These are phyloP conservation scores for Cerceris ruficornis DNA, from an alignment of 2,888 invertebrate species.

Conservation along the genomic window DNA sequence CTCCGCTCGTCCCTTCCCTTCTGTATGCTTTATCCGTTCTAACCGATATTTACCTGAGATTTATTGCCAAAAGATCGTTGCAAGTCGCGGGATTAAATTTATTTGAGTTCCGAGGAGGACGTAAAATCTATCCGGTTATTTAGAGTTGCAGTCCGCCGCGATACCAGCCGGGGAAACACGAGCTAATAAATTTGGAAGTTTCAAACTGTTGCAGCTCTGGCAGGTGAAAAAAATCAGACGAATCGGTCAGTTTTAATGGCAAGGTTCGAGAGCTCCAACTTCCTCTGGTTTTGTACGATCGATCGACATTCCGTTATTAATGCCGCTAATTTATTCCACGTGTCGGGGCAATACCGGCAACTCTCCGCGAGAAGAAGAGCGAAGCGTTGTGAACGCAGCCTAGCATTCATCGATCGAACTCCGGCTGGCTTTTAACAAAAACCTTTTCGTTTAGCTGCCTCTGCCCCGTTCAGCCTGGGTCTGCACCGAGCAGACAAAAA, in stretches of 20 bases:
- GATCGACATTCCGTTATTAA: conserved; percentile 1
- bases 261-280: no score
- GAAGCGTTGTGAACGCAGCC: conserved; percentile 20
- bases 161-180: no score
- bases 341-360: background rate
- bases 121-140: no score
- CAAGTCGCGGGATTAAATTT: no score
- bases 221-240: no score
- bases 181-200: no score
- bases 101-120: no score
- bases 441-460: conserved; percentile 23
- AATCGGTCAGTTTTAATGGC: no score
- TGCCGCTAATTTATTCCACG: background rate
- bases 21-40: background rate
- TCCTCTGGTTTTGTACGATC: background rate
- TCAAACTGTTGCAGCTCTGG: no score
- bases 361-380: background rate
- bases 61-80: no score
- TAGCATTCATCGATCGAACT: conserved; percentile 39
- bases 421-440: conserved; percentile 40
- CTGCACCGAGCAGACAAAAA: conserved; percentile 24
- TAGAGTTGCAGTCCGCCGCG: no score
- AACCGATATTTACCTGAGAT: no score
- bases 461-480: conserved; percentile 10
- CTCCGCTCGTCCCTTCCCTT: conserved; percentile 15